Conservation (phyloP, 2,113 vertebrate species). For the Lophotis ruficrista region DNA sequence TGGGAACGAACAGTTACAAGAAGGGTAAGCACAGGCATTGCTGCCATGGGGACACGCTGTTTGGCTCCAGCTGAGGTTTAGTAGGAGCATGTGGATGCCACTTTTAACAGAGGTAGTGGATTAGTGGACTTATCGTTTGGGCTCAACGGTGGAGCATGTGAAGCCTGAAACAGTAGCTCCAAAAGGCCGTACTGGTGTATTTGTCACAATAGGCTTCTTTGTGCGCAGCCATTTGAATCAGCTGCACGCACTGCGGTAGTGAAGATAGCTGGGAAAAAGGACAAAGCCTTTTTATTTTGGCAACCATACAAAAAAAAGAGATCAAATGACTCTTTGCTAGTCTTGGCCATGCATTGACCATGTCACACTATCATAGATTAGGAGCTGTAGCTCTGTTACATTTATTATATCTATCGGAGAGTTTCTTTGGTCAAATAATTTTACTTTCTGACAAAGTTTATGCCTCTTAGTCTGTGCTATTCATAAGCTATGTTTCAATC, state of each 20-base stretch:
- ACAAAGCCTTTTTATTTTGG: background rate
- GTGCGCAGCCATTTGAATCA: background rate
- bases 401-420: background rate
- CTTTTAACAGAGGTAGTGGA: background rate
- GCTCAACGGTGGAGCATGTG: background rate
- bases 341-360: background rate
- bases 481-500: background rate
- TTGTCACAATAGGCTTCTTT: background rate
- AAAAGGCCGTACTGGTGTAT: background rate
- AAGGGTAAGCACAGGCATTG: constrained; percentile 81
- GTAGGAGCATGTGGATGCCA: background rate
- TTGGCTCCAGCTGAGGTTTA: background rate
- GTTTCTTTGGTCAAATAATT: background rate
- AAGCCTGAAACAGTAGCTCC: background rate
- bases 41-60: background rate
- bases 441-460: background rate
- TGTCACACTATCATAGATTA: background rate
- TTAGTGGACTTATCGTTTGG: rapidly evolving
- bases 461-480: background rate
- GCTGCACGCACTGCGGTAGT: background rate
- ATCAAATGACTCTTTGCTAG: background rate
- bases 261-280: background rate
- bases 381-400: background rate
- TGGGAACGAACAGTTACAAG: constrained; percentile 91
- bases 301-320: background rate